Base-by-base conservation (phyloP, 1,140 invertebrate genomes). In the Tetragnatha versicolor region DNA sequence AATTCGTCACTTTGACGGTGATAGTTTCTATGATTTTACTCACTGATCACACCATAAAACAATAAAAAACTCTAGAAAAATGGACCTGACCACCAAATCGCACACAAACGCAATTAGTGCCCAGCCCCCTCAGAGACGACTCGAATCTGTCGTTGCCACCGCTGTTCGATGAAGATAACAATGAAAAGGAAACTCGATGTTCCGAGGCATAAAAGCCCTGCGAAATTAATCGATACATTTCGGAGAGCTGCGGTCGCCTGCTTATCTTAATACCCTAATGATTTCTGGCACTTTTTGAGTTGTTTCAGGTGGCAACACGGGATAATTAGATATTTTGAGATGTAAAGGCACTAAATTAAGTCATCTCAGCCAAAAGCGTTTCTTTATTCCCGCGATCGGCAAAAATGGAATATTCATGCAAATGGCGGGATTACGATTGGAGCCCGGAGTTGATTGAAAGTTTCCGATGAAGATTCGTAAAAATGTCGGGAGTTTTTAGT, bases 171-270 rank as follows among this genome's bases (percentile, higher is more conserved):
- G 63, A 66, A 66, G 63, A 66, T 66, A 66, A 66, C 63, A 66
- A 66, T 66, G 63, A 66, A 66, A 66, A 66, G 63, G 39, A 66
- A 66, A 66, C 39, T 39, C 63, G 39, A 66, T 66, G 63, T 66
- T 47, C 63, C 63, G 25, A 45, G 37, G 47, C 66, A 69, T 53
- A 69, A 53, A 69, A 69, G 66, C 66, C 27, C 42, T 4, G 31
- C n/a, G 47, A 69, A 69, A 69, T 69, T 55, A 69, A 69, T 69
- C 66, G 66, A 69, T 69, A 69, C 66, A 69, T 69, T 69, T 69
- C 42, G 66, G 66, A 45, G 47, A 69, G 31, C 47, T 55, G 66
- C 66, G 66, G 49, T 69, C 66, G 45, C n/a, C 66, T 53, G 47
- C 66, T 69, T 69, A 69, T 69, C 66, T 69, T 69, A 69, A 69